Evolutionary conservation across 2,888 invertebrate species (phyloP).

Genomic region (Dromius quadrimaculatus): DNA sequence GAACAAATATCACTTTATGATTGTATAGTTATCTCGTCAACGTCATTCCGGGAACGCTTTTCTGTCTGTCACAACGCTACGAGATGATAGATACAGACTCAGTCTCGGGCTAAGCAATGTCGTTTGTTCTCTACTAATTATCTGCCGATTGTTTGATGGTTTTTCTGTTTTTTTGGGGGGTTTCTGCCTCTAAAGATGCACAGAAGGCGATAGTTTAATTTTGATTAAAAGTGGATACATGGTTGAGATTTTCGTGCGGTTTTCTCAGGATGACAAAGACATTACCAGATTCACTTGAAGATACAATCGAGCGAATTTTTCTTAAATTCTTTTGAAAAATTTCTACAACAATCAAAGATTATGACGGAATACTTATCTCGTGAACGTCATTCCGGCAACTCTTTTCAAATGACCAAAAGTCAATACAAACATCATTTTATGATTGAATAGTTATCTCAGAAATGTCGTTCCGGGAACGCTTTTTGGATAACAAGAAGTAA

Average conservation of each 20-base stretch:
- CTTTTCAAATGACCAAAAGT: too few relatives aligned
- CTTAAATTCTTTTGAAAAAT: background rate
- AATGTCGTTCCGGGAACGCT: too few relatives aligned
- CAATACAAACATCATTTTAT: too few relatives aligned
- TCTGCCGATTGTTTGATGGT: conserved; percentile 23
- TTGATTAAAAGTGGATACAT: conserved; percentile 1
- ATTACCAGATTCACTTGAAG: too few relatives aligned
- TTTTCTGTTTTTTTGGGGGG: background rate
- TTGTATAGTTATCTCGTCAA: too few relatives aligned
- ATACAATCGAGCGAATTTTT: too few relatives aligned
- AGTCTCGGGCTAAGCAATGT: background rate
- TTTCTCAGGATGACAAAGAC: background rate
- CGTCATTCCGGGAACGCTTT: too few relatives aligned
- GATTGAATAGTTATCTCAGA: too few relatives aligned
- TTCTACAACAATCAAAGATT: background rate
- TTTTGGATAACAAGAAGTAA: too few relatives aligned
- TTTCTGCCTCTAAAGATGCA: background rate
- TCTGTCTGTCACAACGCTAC: conserved; percentile 43
- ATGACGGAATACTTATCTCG: background rate
- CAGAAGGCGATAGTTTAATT: background rate
- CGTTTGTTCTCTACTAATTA: conserved; percentile 37
- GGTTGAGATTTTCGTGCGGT: too few relatives aligned
- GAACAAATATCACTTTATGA: too few relatives aligned
- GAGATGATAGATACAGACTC: conserved; percentile 31
- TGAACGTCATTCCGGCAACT: too few relatives aligned